Conservation (phyloP, 2,113 vertebrate genomes). For the Blennius ocellaris region DNA sequence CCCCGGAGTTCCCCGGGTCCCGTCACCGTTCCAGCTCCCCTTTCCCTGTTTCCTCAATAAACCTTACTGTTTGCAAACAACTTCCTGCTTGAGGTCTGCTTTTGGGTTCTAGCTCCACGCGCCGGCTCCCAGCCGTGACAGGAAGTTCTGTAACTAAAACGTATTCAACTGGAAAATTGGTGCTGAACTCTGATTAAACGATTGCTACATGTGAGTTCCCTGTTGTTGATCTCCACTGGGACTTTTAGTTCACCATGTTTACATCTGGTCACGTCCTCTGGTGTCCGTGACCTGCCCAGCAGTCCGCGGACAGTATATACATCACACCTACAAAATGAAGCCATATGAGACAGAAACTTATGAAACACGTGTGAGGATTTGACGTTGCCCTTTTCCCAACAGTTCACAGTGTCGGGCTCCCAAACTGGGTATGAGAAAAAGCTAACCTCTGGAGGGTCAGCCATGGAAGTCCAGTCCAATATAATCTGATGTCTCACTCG, state of each 20-base stretch:
- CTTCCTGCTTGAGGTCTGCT: too few species aligned
- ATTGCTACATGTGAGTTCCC: constrained; percentile 20
- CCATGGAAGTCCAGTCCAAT: constrained; percentile 70
- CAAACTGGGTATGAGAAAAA: constrained; percentile 56
- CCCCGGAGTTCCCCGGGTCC: too few species aligned
- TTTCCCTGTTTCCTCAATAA: too few species aligned
- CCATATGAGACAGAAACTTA: constrained; percentile 55
- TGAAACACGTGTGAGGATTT: constrained; percentile 72
- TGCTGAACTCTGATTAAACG: constrained; percentile 26
- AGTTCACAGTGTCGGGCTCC: constrained; percentile 51
- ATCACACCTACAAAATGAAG: constrained; percentile 72
- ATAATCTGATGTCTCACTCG: constrained; percentile 53
- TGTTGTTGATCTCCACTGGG: constrained; percentile 27
- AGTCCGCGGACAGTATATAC: constrained; percentile 48
- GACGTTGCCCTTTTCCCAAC: constrained; percentile 50
- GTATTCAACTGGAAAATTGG: too few species aligned
- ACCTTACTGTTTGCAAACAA: too few species aligned
- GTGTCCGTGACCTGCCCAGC: constrained; percentile 29
- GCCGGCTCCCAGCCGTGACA: too few species aligned
- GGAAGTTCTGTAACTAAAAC: constrained; percentile 9
- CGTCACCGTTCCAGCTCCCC: too few species aligned
- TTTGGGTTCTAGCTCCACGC: too few species aligned
- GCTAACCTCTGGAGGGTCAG: constrained; percentile 59
- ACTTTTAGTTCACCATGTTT: constrained; percentile 36
- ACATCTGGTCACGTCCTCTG: constrained; percentile 27